Evolutionary conservation across 1,140 invertebrate species (phyloP).

Genomic region (Nebria ingens): DNA sequence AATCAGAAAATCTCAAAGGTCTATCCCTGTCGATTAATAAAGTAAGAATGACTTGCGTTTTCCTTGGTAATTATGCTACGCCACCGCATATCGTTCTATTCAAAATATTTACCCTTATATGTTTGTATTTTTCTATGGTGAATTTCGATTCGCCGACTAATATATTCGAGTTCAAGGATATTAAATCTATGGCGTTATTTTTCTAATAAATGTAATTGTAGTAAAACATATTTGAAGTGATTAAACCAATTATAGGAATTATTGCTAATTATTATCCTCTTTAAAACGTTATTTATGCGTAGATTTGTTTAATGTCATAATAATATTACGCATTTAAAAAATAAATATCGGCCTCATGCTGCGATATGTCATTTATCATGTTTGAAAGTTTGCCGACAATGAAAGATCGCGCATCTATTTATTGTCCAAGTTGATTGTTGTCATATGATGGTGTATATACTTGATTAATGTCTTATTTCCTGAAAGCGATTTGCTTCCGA

Average conservation of each 20-base stretch:
- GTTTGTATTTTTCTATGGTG: background rate
- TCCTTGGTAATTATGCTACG: background rate
- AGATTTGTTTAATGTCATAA: no score
- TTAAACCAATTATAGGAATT: no score
- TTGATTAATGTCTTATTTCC: conserved; percentile 8
- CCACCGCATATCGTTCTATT: conserved; percentile 4
- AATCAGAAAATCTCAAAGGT: background rate
- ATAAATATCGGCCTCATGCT: background rate
- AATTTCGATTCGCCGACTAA: background rate
- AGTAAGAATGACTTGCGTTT: background rate
- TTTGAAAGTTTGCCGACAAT: background rate
- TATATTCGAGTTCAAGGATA: no score
- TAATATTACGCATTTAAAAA: no score
- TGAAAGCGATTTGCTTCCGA: conserved; percentile 5
- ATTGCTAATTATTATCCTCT: no score
- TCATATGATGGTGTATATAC: background rate
- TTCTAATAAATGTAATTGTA: no score
- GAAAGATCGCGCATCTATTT: conserved; percentile 3
- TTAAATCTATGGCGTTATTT: no score
- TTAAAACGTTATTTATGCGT: no score
- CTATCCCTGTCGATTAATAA: background rate
- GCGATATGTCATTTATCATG: conserved; percentile 2
- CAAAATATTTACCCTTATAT: conserved; percentile 8
- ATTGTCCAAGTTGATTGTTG: background rate
- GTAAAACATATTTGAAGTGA: no score